These are phyloP conservation scores for Chrysolina oricalcia DNA, from an alignment of 2,888 invertebrate genomes.

Conservation along the genomic window DNA sequence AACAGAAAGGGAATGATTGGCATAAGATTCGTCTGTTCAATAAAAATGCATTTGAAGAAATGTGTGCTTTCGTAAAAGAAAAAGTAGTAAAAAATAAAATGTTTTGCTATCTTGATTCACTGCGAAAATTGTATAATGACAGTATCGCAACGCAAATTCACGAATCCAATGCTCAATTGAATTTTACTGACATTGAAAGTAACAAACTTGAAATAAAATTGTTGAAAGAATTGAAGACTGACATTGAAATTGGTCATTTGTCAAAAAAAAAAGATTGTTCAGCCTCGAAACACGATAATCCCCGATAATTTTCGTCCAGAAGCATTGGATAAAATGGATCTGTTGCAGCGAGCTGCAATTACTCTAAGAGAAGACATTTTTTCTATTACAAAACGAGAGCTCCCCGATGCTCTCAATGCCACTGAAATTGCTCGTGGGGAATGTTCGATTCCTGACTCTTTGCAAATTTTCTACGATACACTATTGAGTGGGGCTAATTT, in stretches of 20 bases:
- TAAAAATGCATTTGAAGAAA: conserved; percentile 22
- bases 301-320: conserved; percentile 23
- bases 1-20: too few species aligned
- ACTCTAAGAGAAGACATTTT: conserved; percentile 26
- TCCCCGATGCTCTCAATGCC: conserved; percentile 16
- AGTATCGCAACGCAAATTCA: conserved; percentile 20
- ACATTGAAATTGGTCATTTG: conserved; percentile 10
- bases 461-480: conserved; percentile 24
- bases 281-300: conserved; percentile 22
- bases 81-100: background rate
- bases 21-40: too few species aligned
- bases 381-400: conserved; percentile 30
- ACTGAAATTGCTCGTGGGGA: too few species aligned
- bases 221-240: background rate
- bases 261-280: conserved; percentile 13
- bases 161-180: background rate
- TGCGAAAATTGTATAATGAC: too few species aligned
- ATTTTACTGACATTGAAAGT: conserved; percentile 13
- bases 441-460: conserved; percentile 23
- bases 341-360: conserved; percentile 28
- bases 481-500: conserved; percentile 25
- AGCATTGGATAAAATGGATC: conserved; percentile 26
- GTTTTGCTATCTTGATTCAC: too few species aligned
- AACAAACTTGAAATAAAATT: conserved; percentile 7
- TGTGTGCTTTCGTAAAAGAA: conserved; percentile 12